Base-by-base conservation (phyloP, 2,113 vertebrate genomes). In the Takifugu bimaculatus region DNA sequence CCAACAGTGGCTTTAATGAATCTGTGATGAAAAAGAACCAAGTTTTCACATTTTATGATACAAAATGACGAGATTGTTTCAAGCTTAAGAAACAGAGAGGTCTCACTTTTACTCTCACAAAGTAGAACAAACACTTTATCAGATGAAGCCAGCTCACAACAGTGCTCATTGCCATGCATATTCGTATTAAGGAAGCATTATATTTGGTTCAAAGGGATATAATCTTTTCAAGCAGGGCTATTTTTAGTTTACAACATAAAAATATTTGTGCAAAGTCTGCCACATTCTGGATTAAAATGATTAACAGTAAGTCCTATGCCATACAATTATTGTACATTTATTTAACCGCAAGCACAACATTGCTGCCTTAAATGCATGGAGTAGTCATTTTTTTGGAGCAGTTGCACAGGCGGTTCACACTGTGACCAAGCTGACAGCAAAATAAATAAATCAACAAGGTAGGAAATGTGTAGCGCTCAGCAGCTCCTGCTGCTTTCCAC, bases 401-500 rank as follows among this genome's bases (percentile, higher is more conserved):
- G 65, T 54, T 73, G 69, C 54, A 57, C 48, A 50, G 60, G 62
- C 52, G 60, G 58, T 71, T 72, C 68, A 78, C 63, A 56, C 83
- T 71, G 57, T 61, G 51, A 85, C 82, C 54, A 80, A 82, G 44
- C 72, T 82, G 72, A 82, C 77, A 79, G 79, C 72, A 72, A 89
- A 85, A 88, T 87, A 85, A 88, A 90, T 85, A 87, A 84, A 86
- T 86, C 55, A 85, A 74, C 76, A 80, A 73, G 78, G 82, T 69
- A 80, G 76, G 76, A 85, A 85, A 80, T 77, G 75, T 77, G 81
- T 70, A 69, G 70, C 63, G 68, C 50, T 48, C 63, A 79, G 79
- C 54, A 28, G 75, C 69, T 76, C 80, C 75, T 72, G 79, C 78
- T 83, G 84, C 75, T 84, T 66, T 61, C 70, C 42, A 48, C 29